Conservation (phyloP, 2,113 vertebrate genomes). For the Thamnaconus septentrionalis region DNA sequence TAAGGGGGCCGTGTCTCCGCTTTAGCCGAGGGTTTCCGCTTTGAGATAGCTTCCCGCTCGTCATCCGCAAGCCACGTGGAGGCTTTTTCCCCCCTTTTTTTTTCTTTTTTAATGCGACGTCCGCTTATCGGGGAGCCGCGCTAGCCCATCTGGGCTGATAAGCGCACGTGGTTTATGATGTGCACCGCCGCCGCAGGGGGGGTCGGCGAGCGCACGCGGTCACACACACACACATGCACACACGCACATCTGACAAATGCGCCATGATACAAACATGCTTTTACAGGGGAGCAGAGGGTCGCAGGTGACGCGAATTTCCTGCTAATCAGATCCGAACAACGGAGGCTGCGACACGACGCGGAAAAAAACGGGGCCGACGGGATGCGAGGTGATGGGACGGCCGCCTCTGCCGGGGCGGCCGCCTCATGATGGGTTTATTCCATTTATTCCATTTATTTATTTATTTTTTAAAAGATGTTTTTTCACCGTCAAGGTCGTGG, state of each 20-base stretch:
- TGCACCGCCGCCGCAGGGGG: neutral
- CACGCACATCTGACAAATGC: neutral
- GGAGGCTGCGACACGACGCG: no score
- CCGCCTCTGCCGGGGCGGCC: neutral
- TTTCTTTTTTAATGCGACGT: neutral
- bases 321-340: conserved; percentile 1
- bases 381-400: conserved; percentile 25
- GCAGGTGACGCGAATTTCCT: conserved; percentile 4
- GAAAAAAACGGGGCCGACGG: no score
- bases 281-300: conserved; percentile 1
- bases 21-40: conserved; percentile 17
- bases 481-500: conserved; percentile 47
- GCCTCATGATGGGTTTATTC: no score
- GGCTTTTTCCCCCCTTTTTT: no score
- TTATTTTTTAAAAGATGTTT: no score
- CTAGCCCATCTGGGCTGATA: conserved; percentile 5
- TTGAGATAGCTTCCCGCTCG: neutral
- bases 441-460: no score
- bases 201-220: no score
- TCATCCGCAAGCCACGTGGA: no score
- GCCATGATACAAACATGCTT: conserved; percentile 5
- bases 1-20: conserved; percentile 7
- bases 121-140: conserved; percentile 3
- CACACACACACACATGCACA: no score
- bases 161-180: neutral